phyloP scores from a whole-genome alignment of 2,113 vertebrate genomes.

The Zosterops japonicus region DNA sequence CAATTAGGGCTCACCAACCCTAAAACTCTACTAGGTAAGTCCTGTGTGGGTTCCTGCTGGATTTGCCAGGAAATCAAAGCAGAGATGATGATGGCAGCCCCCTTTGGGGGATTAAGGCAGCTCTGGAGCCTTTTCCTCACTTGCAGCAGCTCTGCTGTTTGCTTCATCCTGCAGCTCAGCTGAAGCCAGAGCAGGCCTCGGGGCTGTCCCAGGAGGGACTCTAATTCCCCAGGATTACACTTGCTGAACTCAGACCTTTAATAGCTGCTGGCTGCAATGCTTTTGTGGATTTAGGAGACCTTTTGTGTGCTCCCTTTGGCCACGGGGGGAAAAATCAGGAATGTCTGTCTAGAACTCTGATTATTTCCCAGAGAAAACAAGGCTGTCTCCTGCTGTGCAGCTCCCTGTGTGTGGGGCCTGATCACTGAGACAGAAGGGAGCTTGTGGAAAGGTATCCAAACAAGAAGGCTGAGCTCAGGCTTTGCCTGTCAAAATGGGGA shows the following conservation, averaged over 20 bases:
- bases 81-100: background rate
- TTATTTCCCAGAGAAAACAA: background rate
- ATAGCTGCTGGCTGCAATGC: slow-evolving; percentile 21
- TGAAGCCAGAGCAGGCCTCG: background rate
- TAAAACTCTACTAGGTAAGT: slow-evolving; percentile 92
- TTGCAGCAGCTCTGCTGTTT: background rate
- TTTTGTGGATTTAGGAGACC: slow-evolving; percentile 27
- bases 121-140: background rate
- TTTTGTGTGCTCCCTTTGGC: slow-evolving; percentile 10
- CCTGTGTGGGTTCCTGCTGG: background rate
- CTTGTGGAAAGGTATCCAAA: background rate
- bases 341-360: background rate
- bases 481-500: background rate
- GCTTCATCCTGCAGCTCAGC: background rate
- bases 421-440: background rate
- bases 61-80: background rate
- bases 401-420: background rate
- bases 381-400: background rate
- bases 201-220: background rate
- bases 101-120: background rate
- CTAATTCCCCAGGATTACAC: background rate
- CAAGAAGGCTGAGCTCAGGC: background rate
- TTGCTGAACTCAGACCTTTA: background rate
- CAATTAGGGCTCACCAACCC: slow-evolving; percentile 95
- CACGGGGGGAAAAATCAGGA: background rate